These are phyloP conservation scores for Rhabdornis inornatus DNA, from an alignment of 2,113 vertebrate genomes.

Conservation along the genomic window DNA sequence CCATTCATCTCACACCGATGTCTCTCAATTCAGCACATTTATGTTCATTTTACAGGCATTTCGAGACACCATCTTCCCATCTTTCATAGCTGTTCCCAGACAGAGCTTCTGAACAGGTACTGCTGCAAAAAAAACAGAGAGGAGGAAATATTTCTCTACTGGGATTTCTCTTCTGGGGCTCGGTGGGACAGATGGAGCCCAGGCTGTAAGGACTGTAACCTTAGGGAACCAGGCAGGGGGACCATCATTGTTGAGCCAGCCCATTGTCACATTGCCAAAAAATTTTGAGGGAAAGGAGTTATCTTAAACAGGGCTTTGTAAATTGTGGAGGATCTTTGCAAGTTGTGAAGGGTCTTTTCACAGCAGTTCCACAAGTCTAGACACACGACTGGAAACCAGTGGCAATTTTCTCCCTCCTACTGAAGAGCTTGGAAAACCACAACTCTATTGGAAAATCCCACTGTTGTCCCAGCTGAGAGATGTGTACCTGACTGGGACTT, in stretches of 20 bases:
- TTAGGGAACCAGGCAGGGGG: neutral
- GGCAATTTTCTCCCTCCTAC: neutral
- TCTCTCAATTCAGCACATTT: neutral
- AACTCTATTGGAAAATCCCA: neutral
- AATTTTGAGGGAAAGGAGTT: neutral
- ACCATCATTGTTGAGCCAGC: neutral
- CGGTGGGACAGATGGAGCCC: neutral
- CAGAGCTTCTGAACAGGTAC: neutral
- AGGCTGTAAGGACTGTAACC: neutral
- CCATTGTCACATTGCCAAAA: neutral
- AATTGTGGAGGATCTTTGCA: neutral
- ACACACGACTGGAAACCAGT: neutral
- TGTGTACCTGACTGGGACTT: slow-evolving; percentile 77
- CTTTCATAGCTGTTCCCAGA: neutral
- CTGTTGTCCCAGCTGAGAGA: neutral
- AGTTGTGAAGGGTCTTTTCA: neutral
- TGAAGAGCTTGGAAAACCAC: neutral
- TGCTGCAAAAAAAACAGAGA: neutral
- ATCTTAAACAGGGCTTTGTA: neutral
- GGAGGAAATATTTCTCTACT: neutral
- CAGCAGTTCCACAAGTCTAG: neutral
- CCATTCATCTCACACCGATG: neutral
- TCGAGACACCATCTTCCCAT: neutral
- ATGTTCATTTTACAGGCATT: slow-evolving; percentile 1
- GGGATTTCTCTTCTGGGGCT: neutral